Conservation (phyloP, 2,797 vertebrate species). For the Sardinella longiceps region DNA sequence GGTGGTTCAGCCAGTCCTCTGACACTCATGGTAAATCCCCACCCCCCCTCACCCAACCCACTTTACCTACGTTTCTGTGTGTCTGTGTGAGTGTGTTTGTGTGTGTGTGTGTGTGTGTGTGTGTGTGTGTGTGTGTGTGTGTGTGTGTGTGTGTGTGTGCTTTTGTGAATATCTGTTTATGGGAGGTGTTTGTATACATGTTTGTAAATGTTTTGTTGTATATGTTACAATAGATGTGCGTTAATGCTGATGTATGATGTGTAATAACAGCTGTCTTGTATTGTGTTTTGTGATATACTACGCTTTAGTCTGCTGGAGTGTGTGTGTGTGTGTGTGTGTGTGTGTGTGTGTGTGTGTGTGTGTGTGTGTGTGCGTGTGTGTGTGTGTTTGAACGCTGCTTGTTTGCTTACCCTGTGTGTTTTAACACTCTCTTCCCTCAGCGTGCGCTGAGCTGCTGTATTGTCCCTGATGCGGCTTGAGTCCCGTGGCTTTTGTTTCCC, state of each 20-base stretch:
- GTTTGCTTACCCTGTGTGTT: conserved; percentile 1
- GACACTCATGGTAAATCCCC: conserved; percentile 95
- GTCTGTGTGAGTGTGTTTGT: conserved; percentile 32
- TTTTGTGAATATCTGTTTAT: conserved; percentile 19
- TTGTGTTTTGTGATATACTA: not conserved
- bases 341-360: conserved; percentile 39
- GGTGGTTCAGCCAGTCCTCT: conserved; percentile 92
- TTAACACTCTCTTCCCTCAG: not conserved
- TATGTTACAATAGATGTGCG: not conserved
- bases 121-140: no score
- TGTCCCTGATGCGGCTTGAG: conserved; percentile 18
- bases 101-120: not conserved
- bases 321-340: conserved; percentile 39
- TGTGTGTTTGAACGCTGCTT: not conserved
- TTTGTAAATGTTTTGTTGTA: not conserved
- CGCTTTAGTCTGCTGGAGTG: not conserved
- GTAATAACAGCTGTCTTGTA: not conserved
- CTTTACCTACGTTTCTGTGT: conserved; percentile 3
- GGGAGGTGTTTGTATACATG: not conserved
- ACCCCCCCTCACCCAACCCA: conserved; percentile 64
- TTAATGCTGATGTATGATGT: not conserved
- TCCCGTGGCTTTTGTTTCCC: not conserved
- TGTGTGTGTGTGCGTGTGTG: conserved; percentile 35
- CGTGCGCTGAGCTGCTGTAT: not conserved
- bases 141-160: conserved; percentile 44